phyloP scores from a whole-genome alignment of 2,113 vertebrate genomes.

The Pollimyrus isidori region DNA sequence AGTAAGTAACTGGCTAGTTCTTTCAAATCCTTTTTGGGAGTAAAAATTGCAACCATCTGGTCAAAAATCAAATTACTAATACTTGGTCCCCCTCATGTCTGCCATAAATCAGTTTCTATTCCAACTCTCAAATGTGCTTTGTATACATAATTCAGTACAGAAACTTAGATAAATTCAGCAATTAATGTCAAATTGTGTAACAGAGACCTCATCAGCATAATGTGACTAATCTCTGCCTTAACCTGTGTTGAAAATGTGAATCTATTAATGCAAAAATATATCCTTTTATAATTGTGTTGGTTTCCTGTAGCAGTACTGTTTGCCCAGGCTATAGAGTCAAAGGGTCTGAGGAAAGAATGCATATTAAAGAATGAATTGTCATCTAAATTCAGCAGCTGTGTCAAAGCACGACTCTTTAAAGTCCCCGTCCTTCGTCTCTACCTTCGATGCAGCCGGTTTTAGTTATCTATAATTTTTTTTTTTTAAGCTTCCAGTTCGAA shows the following conservation, averaged over 20 bases:
- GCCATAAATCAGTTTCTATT: background rate
- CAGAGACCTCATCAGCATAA: background rate
- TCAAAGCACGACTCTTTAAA: background rate
- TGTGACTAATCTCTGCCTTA: background rate
- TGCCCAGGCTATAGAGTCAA: background rate
- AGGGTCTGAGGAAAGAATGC: background rate
- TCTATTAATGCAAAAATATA: background rate
- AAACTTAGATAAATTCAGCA: slow-evolving; percentile 4
- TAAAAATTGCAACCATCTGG: slow-evolving; percentile 20
- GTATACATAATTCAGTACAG: slow-evolving; percentile 11
- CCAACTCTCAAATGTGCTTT: background rate
- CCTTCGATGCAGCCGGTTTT: background rate
- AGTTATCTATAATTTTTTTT: background rate
- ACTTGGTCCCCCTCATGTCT: background rate
- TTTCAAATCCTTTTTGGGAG: slow-evolving; percentile 6
- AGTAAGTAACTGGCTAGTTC: slow-evolving; percentile 8
- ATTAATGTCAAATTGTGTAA: slow-evolving; percentile 15
- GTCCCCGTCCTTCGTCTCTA: background rate
- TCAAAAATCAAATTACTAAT: slow-evolving; percentile 13
- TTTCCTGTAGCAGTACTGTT: background rate
- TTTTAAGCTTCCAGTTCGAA: background rate
- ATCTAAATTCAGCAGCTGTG: background rate
- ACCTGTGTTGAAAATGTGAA: background rate
- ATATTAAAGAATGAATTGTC: background rate
- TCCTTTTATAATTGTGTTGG: background rate